Evolutionary conservation across 2,113 vertebrate genomes (phyloP).

Genomic region (Ammodytes marinus): DNA sequence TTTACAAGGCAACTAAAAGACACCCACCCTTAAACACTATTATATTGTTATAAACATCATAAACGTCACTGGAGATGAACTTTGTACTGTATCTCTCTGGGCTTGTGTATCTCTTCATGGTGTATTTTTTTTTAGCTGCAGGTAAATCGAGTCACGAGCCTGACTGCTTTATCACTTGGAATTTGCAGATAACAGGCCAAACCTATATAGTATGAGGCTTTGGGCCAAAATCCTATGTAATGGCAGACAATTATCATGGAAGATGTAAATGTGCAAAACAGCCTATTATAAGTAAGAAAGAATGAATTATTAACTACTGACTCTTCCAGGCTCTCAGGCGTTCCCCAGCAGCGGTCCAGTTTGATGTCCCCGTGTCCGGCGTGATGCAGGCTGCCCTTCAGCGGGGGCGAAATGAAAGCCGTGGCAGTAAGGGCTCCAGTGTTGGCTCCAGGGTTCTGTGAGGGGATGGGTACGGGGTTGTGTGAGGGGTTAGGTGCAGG

Average conservation of each 20-base stretch:
- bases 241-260: neutral
- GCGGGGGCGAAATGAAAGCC: conserved; percentile 76
- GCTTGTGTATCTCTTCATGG: neutral
- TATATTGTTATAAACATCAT: neutral
- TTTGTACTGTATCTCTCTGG: neutral
- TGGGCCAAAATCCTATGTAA: too few relatives aligned
- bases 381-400: conserved; percentile 83
- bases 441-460: too few relatives aligned
- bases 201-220: neutral
- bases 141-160: neutral
- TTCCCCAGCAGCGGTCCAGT: conserved; percentile 73
- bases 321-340: conserved; percentile 77
- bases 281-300: neutral
- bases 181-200: neutral
- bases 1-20: neutral
- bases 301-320: conserved; percentile 68
- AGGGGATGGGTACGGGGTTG: conserved; percentile 8
- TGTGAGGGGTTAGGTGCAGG: too few relatives aligned
- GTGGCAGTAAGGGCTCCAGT: neutral
- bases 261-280: neutral
- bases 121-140: neutral
- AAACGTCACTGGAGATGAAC: neutral
- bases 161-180: neutral
- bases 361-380: conserved; percentile 77
- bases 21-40: neutral